These are phyloP conservation scores for Hystrix brachyura DNA, from an alignment of 2,113 vertebrate genomes.

Conservation along the genomic window DNA sequence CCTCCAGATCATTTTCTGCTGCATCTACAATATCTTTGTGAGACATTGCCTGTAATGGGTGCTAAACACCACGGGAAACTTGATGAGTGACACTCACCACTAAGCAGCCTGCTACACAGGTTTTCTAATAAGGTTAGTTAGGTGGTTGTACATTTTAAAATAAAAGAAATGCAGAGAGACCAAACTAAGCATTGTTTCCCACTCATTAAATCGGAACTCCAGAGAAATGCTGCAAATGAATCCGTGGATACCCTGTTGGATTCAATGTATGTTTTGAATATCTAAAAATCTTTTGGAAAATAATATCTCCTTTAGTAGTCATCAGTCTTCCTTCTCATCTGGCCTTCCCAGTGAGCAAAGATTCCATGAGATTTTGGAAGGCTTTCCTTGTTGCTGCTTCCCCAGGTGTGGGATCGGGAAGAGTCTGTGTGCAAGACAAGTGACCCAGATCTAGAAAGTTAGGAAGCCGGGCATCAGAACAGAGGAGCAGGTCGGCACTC, in stretches of 20 bases:
- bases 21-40: accelerated
- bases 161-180: not conserved
- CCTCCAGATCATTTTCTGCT: not conserved
- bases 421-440: not conserved
- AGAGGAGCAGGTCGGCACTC: not conserved
- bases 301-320: not conserved
- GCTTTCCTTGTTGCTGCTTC: not conserved
- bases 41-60: not conserved
- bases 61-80: not conserved
- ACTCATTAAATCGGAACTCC: not conserved
- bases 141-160: slow-evolving; percentile 1
- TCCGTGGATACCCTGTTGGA: not conserved
- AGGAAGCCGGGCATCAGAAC: not conserved
- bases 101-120: not conserved
- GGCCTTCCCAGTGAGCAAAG: not conserved
- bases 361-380: not conserved
- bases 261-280: slow-evolving; percentile 1
- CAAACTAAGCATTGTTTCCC: not conserved
- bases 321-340: not conserved
- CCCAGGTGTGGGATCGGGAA: not conserved
- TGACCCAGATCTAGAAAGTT: not conserved
- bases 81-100: not conserved
- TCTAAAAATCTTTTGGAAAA: not conserved
- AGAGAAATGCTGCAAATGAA: not conserved
- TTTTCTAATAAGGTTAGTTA: slow-evolving; percentile 45